Evolutionary conservation across 2,113 vertebrate genomes (phyloP).

Genomic region (Arenaria interpres): DNA sequence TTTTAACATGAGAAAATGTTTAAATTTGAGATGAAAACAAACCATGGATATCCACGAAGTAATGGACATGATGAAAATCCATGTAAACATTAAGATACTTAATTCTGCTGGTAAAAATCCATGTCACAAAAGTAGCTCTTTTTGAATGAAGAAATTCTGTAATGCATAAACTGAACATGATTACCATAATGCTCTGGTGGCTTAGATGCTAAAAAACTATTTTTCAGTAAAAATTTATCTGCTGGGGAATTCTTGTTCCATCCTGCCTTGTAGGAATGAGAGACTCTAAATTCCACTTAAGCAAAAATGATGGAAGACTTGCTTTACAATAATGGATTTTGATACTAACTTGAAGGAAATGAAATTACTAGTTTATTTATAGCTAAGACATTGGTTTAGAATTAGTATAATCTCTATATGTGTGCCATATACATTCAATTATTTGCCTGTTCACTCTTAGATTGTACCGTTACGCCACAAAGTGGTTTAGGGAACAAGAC

Average conservation of each 20-base stretch:
- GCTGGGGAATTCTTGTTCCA: not conserved
- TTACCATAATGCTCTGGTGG: not conserved
- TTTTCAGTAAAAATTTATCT: not conserved
- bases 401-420: not conserved
- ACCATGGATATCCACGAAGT: not conserved
- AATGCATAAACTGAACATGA: not conserved
- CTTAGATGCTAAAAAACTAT: not conserved
- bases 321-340: not conserved
- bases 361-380: not conserved
- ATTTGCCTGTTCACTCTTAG: not conserved
- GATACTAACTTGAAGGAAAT: not conserved
- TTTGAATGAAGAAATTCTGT: fast-evolving
- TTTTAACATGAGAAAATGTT: not conserved
- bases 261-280: not conserved
- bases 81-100: not conserved
- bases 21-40: not conserved
- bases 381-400: not conserved
- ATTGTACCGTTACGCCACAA: not conserved
- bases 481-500: not conserved
- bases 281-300: not conserved
- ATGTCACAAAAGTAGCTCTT: not conserved
- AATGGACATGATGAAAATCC: not conserved
- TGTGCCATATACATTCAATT: not conserved
- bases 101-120: too few species aligned
- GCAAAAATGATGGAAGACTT: not conserved